Percentiles rank a stretch among this genome's conserved stretches.
Evolutionary conservation across 2,113 vertebrate species (phyloP).

Genomic region (Galbula dea): DNA sequence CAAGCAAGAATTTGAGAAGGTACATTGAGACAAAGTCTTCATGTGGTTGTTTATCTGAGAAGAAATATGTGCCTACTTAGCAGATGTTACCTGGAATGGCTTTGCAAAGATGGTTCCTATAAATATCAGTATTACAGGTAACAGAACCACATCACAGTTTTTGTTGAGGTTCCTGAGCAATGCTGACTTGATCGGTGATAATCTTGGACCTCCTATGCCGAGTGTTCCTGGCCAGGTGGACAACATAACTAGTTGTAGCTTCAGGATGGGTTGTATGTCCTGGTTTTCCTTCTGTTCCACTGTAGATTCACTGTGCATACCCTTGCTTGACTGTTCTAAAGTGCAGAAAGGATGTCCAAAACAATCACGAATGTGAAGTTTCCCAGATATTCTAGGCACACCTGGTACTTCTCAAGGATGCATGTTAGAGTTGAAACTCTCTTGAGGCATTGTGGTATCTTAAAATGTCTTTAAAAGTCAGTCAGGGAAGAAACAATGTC

Average conservation of each 20-base stretch:
- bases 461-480: constrained; percentile 3
- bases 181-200: background rate
- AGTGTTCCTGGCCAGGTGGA: background rate
- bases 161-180: background rate
- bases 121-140: background rate
- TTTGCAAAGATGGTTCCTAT: constrained; percentile 1
- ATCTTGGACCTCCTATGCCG: background rate
- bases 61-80: background rate
- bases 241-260: background rate
- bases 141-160: background rate
- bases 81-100: background rate
- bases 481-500: background rate
- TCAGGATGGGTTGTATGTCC: background rate
- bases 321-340: background rate
- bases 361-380: background rate
- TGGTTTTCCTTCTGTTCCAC: background rate
- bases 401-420: background rate
- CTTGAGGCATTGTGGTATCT: background rate
- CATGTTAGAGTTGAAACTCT: background rate
- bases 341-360: background rate
- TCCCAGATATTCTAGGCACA: background rate
- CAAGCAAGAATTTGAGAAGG: constrained; percentile 86
- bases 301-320: background rate
- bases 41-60: background rate
- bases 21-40: constrained; percentile 51